Evolutionary conservation across 1,140 invertebrate species (phyloP), one percentile per base, ranked within the genome.

Genomic region (Sarcophaga peregrina): DNA sequence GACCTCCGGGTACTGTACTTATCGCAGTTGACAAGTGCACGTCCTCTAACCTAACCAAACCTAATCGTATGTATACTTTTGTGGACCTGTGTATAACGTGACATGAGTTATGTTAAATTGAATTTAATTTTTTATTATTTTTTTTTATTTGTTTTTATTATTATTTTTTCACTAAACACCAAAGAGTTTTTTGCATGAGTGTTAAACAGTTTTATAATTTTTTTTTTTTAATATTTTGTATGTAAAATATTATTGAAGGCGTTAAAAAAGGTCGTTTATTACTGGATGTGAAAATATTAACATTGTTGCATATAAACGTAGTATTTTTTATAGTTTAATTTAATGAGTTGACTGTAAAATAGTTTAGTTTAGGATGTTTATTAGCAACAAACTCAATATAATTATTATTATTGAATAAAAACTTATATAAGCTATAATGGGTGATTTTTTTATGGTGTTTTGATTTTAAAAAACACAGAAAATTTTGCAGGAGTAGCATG

Each of bases 201-300:
- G 25, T 37, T 37, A 2, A 52, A 52, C 50, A 25, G 17, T 68
- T 68, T 68, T 6, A n/a, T n/a, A 3, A 15, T 68, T 8, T 25
- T 62, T 7, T 20, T 25, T 20, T 20, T 20, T 68, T 68, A 20
- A 68, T 68, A 68, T 68, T 68, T 68, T 20, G 17, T 58, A 58
- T 13, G 54, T 58, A 25, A 68, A 68, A 68, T 20, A 37, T 37
- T 37, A 68, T 8, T 7, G 62, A 68, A 68, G 62, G 62, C 62
- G 62, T 68, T 68, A 20, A 68, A 68, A n/a, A 68, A 68, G 62
- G 62, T 68, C 62, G 62, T 68, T 17, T 68, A 20, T 68, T 68
- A 20, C 20, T 37, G n/a, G 20, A 68, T 25, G 62, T 58, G 54
- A 37, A 37, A 37, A 37, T 37, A 37, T 20, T 17, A 68, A 68